Evolutionary conservation across 30 jellyfish, hydroid and myxozoan genomes (phyloP), one percentile per base, ranked within the genome.

Genomic region (Aurelia aurita): DNA sequence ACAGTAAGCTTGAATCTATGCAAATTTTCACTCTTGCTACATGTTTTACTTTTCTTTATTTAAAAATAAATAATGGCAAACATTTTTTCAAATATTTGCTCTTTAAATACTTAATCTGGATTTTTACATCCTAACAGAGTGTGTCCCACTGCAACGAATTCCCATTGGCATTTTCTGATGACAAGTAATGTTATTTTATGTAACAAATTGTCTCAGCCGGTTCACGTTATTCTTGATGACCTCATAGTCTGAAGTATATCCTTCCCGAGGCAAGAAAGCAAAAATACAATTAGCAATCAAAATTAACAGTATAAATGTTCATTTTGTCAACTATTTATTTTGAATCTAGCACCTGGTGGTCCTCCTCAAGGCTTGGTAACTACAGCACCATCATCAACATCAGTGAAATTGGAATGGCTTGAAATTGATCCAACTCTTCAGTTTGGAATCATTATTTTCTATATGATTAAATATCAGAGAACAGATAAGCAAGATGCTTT

Each of bases 401-500:
- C 91, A 1, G 45, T 81, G 14, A 35, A n/a, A 23, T 0, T 64
- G 19, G 34, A 29, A 1, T 81, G 91, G 91, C 34, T 53, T 7
- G 85, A 54, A n/a, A 49, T 81, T 3, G 69, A 27, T 11, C 66
- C 80, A 65, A 14, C 22, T 49, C 54, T 49, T n/a, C 71, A 57
- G 14, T 67, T 67, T 44, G 91, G 91, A 1, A 34, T 43, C 46
- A 81, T 81, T 53, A 20, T 25, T 13, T 32, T 34, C 29, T 81
- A 81, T 46, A 45, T 47, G 11, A 84, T 68, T 4, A 51, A 45
- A 31, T 81, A 72, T 34, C 91, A 68, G 58, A 31, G 91, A 81
- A 81, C 54, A 34, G 91, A 81, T 26, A 25, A 49, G 32, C 27
- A 14, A 39, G 82, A 69, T 55, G 54, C 47, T n/a, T 31, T 29